Conservation (phyloP, 2,797 vertebrate species). For the Yasuhikotakia modesta region DNA sequence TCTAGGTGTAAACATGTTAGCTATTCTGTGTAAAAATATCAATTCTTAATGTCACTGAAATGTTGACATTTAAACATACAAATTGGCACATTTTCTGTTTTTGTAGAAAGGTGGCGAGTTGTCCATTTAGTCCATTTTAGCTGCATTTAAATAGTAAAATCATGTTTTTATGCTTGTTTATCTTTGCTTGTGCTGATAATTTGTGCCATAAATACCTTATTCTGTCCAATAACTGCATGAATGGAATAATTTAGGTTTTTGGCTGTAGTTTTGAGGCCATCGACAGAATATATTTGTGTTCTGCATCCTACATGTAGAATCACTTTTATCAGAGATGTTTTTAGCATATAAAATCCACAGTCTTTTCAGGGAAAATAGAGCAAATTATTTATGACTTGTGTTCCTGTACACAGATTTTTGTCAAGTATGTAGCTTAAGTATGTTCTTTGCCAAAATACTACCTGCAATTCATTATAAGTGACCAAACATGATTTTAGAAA, state of each 20-base stretch:
- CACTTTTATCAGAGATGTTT: no score
- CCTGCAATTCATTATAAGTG: no score
- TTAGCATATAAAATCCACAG: no score
- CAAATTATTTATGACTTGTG: no score
- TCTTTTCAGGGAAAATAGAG: no score
- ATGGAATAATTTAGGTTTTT: background rate
- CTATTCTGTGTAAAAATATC: conserved; percentile 24
- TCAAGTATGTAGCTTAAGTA: no score
- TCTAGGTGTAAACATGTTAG: background rate
- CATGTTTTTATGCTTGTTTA: conserved; percentile 22
- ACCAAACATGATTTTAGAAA: no score
- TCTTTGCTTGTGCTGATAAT: background rate
- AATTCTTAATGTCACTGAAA: background rate
- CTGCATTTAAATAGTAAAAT: conserved; percentile 5
- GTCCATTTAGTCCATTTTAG: conserved; percentile 29
- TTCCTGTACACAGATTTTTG: no score
- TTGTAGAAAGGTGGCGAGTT: conserved; percentile 9
- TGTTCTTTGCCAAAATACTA: no score
- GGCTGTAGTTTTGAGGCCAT: no score
- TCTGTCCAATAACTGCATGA: background rate
- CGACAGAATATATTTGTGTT: no score
- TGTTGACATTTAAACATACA: conserved; percentile 13
- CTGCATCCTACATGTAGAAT: no score
- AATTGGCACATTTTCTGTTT: conserved; percentile 15
- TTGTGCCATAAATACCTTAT: background rate